A percentile compares a stretch with the other conserved stretches of the same genome.
These are phyloP conservation scores for Julus scanicus DNA, from an alignment of 2,888 invertebrate genomes.

Conservation along the genomic window DNA sequence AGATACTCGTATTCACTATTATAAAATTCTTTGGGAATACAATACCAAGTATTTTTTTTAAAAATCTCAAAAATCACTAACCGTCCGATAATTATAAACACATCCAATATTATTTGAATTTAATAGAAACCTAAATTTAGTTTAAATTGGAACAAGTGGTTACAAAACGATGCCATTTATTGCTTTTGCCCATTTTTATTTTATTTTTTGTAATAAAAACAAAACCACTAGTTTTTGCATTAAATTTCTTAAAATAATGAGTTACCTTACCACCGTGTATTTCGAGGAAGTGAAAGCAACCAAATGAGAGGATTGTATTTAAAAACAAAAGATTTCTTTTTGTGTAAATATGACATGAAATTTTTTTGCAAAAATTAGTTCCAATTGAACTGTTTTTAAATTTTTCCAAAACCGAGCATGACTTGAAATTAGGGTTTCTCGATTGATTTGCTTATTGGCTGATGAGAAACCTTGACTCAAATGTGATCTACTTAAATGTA, in stretches of 20 bases:
- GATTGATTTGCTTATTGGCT: background rate
- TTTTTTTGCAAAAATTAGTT: background rate
- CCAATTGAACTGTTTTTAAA: background rate
- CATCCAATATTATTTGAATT: too few species aligned
- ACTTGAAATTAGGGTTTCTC: background rate
- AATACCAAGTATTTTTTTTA: too few species aligned
- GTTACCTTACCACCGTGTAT: background rate
- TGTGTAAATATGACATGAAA: background rate
- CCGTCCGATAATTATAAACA: too few species aligned
- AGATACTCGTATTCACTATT: too few species aligned
- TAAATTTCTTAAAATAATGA: background rate
- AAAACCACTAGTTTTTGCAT: background rate
- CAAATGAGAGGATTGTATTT: background rate
- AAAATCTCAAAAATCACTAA: too few species aligned
- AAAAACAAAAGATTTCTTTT: background rate
- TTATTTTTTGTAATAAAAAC: background rate
- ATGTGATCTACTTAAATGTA: background rate
- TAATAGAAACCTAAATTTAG: too few species aligned
- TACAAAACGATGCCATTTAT: background rate
- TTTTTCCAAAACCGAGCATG: too few species aligned
- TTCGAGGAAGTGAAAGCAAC: background rate
- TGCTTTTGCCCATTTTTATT: slow-evolving; percentile 3
- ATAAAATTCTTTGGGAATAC: too few species aligned
- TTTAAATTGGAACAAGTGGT: background rate
- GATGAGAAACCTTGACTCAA: background rate